Evolutionary conservation across 2,113 vertebrate species (phyloP), one percentile per base, ranked within the genome.

Genomic region (Turnix velox): DNA sequence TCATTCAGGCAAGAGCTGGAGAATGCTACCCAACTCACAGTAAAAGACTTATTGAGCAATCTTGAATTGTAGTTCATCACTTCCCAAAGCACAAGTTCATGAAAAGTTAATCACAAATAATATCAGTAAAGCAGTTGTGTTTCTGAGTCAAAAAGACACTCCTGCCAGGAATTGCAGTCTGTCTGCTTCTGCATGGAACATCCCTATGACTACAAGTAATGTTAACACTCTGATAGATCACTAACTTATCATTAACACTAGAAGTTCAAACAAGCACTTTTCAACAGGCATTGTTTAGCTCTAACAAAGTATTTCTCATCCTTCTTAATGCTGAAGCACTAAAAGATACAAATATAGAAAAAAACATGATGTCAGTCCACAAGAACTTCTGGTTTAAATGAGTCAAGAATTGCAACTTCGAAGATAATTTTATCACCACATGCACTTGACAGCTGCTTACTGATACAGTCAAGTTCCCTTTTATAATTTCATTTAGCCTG

Each of bases 401-500:
- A 88, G 76, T 76, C 65, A 80, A 68, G 30, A 72, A 59, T 37
- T 81, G 40, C 66, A 72, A 27, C 33, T 67, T 73, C 42, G 58
- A 71, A 72, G 18, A 55, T 63, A 73, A 42, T 79, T 91, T 74
- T 58, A 81, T 66, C 33, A 78, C 14, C 25, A 52, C 33, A 27
- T 7, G 25, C 61, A 42, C 66, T 54, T 65, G 54, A 91, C 58
- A 89, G 52, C 45, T 84, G 40, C 74, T 66, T 78, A 58, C 39
- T 55, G 66, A 76, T 68, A 54, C 3, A 87, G 57, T 54, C 42
- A 72, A 75, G 40, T 67, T 84, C 49, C 49, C 30, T 2, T 87
- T 68, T 33, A 94, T 39, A 61, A 40, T 82, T 91, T 87, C 33
- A 75, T 92, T 94, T 90, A 61, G 20, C 18, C 67, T 91, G 88